Evolutionary conservation across 37 sponge, comb jelly and placozoan species (phyloP).

Genomic region (Halichondria panicea): DNA sequence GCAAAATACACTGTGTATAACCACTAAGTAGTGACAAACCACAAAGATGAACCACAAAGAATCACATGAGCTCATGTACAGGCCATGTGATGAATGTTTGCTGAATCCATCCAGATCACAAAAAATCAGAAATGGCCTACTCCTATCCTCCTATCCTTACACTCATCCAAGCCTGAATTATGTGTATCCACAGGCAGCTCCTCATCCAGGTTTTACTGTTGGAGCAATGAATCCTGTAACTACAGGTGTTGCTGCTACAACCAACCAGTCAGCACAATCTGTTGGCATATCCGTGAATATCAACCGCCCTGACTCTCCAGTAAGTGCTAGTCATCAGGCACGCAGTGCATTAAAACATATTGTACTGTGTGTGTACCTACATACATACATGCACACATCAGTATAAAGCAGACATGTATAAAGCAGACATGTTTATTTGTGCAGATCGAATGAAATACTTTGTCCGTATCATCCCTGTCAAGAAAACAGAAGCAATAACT

Average conservation of each 20-base stretch:
- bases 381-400: background rate
- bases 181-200: background rate
- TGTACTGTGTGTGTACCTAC: background rate
- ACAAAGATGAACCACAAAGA: background rate
- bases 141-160: background rate
- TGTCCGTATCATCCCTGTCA: background rate
- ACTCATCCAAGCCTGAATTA: background rate
- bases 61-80: background rate
- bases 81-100: background rate
- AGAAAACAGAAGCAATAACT: background rate
- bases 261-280: constrained; percentile 1
- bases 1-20: background rate
- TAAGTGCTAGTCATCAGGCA: background rate
- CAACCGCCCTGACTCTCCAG: background rate
- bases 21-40: background rate
- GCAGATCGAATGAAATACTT: background rate
- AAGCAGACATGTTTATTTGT: background rate
- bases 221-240: background rate
- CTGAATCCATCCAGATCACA: too few species aligned
- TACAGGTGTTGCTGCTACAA: background rate
- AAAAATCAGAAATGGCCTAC: background rate
- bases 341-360: background rate
- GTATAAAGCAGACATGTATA: background rate
- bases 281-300: background rate
- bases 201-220: background rate